A percentile compares a stretch with the other conserved stretches of the same genome.
phyloP scores from a whole-genome alignment of 1,140 invertebrate species.

The Caenorhabditis brenneri region DNA sequence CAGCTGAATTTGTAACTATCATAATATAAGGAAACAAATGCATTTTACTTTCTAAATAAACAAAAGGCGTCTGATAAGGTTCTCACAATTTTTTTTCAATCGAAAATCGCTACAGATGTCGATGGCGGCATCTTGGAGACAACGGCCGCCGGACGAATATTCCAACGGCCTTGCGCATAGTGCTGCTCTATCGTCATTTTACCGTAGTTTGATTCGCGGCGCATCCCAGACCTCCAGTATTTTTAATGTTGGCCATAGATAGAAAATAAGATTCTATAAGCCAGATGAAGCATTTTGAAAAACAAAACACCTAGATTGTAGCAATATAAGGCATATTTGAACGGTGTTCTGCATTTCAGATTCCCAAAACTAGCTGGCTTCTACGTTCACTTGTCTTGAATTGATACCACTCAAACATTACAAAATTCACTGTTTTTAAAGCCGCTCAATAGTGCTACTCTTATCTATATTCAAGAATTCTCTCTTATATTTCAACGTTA shows the following conservation, averaged over 20 bases:
- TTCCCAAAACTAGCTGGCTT: too few species aligned
- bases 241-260: background rate
- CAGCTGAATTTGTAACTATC: background rate
- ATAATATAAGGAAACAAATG: too few species aligned
- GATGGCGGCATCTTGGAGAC: background rate
- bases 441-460: too few species aligned
- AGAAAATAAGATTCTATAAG: background rate
- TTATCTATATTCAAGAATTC: background rate
- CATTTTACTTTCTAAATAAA: too few species aligned
- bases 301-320: too few species aligned
- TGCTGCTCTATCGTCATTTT: background rate
- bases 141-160: background rate
- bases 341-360: too few species aligned
- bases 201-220: conserved; percentile 4
- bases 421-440: too few species aligned
- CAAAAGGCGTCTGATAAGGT: too few species aligned
- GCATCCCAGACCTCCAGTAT: background rate
- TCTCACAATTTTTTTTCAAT: background rate
- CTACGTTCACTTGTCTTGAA: too few species aligned
- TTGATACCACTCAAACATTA: too few species aligned
- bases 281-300: too few species aligned
- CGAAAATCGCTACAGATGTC: background rate
- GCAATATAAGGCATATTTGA: too few species aligned
- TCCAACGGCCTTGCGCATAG: background rate
- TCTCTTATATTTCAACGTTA: background rate